phyloP scores from a whole-genome alignment of 2,113 vertebrate species.

The Erinaceus europaeus region DNA sequence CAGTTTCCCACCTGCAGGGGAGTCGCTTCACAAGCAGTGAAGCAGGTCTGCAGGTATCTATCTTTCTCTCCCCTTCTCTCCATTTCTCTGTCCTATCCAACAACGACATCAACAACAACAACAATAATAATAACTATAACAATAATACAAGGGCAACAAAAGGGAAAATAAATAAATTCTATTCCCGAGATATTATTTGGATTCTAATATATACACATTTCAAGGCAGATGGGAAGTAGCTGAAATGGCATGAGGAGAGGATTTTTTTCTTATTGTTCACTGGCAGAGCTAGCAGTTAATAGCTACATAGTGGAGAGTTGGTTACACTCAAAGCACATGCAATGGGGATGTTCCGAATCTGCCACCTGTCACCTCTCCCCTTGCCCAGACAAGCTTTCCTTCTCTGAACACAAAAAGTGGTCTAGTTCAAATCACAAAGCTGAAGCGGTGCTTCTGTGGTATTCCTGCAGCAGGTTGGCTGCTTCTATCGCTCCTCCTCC shows the following conservation, averaged over 20 bases:
- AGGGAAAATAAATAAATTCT: too few relatives aligned
- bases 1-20: too few relatives aligned
- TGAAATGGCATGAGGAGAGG: not conserved
- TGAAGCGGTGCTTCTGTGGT: not conserved
- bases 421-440: not conserved
- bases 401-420: not conserved
- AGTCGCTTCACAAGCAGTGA: too few relatives aligned
- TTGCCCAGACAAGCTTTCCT: not conserved
- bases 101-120: too few relatives aligned
- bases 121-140: too few relatives aligned
- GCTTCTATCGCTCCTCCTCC: too few relatives aligned
- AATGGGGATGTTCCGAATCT: not conserved
- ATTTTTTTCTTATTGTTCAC: not conserved
- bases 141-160: too few relatives aligned
- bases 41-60: too few relatives aligned
- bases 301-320: not conserved
- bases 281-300: not conserved
- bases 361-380: too few relatives aligned
- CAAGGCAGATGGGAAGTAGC: not conserved
- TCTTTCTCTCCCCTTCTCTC: too few relatives aligned
- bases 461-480: not conserved
- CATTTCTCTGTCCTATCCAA: too few relatives aligned
- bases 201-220: not conserved
- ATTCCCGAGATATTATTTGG: not conserved
- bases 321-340: not conserved